Evolutionary conservation across 2,797 vertebrate species (phyloP).

Genomic region (Mycteria americana): DNA sequence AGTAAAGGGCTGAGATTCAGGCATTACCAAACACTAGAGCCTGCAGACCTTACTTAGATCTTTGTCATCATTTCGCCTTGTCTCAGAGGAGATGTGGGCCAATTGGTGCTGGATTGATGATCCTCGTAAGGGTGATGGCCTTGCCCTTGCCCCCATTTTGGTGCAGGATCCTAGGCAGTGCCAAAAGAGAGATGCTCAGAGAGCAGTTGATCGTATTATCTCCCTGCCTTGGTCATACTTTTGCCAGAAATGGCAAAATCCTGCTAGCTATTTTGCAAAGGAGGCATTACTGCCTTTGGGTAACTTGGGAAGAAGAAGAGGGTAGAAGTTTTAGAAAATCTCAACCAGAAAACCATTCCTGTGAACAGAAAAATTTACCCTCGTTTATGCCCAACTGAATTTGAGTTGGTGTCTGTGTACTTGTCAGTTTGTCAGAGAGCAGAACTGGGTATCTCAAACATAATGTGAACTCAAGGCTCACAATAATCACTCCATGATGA

Average conservation of each 20-base stretch:
- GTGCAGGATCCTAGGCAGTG: neutral
- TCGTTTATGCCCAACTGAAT: neutral
- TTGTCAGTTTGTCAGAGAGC: neutral
- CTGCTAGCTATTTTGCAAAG: neutral
- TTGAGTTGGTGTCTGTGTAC: neutral
- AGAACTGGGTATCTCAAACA: neutral
- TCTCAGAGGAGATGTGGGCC: neutral
- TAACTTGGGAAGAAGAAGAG: neutral
- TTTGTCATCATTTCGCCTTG: neutral
- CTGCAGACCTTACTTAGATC: neutral
- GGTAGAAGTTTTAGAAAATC: neutral
- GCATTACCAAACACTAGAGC: too few relatives aligned
- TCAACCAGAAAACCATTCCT: neutral
- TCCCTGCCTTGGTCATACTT: neutral
- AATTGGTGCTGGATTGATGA: neutral
- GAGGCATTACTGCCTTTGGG: neutral
- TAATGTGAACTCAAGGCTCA: neutral
- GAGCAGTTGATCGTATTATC: neutral
- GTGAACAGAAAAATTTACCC: neutral
- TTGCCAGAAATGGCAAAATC: neutral
- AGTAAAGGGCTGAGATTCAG: neutral
- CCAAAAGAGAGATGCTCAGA: neutral
- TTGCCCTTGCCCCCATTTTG: neutral
- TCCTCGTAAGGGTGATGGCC: neutral
- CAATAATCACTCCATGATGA: neutral